These are phyloP conservation scores for Rana temporaria DNA, from an alignment of 2,113 vertebrate genomes.

Conservation along the genomic window DNA sequence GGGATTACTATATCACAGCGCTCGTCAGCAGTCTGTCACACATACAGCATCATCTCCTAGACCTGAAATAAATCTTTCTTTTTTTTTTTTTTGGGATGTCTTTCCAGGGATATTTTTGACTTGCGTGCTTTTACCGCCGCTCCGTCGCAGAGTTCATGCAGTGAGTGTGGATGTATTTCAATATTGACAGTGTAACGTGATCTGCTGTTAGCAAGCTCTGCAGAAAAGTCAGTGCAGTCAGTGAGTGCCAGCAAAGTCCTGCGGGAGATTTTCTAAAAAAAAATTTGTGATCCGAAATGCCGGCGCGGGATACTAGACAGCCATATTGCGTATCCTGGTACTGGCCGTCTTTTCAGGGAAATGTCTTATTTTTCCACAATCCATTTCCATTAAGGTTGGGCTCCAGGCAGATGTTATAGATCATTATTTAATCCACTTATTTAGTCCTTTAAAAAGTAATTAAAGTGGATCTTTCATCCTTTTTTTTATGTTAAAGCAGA, in stretches of 20 bases:
- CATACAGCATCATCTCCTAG: background rate
- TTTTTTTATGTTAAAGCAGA: too few species aligned
- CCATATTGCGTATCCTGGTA: too few species aligned
- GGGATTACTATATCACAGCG: too few species aligned
- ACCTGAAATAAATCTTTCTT: background rate
- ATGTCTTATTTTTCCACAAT: too few species aligned
- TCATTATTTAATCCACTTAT: background rate
- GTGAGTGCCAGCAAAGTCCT: slow-evolving; percentile 31
- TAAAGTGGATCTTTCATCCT: too few species aligned
- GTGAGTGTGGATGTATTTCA: slow-evolving; percentile 44
- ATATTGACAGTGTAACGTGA: slow-evolving; percentile 53
- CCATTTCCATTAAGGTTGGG: too few species aligned
- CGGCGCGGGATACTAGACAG: too few species aligned
- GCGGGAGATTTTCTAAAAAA: slow-evolving; percentile 47
- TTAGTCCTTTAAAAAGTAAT: too few species aligned
- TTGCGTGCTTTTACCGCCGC: background rate
- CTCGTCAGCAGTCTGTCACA: too few species aligned
- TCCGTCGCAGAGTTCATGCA: slow-evolving; percentile 12
- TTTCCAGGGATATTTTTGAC: slow-evolving; percentile 40
- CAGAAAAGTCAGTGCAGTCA: slow-evolving; percentile 31
- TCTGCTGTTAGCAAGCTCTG: slow-evolving; percentile 48
- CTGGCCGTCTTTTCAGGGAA: too few species aligned
- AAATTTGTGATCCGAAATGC: slow-evolving; percentile 22
- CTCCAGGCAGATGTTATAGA: background rate
- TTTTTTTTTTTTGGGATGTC: slow-evolving; percentile 21